Conservation (phyloP, 1,140 invertebrate genomes). For the Brachionus koreanus region DNA sequence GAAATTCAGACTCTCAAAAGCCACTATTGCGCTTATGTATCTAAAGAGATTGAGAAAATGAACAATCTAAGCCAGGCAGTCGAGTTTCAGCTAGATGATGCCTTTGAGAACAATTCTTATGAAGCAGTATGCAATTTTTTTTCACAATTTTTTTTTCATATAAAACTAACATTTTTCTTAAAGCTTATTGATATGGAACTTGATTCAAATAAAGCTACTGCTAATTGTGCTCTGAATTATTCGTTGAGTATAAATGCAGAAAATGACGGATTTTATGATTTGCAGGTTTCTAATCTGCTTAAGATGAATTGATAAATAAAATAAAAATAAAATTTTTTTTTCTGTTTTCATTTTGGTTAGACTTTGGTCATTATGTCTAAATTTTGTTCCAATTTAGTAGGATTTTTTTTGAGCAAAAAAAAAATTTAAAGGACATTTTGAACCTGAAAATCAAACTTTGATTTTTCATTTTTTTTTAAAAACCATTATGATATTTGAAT, state of each 20-base stretch:
- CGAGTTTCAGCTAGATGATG: conserved; percentile 36
- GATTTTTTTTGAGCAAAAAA: too few relatives aligned
- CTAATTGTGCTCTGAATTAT: conserved; percentile 25
- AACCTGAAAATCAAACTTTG: too few relatives aligned
- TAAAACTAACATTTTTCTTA: not conserved
- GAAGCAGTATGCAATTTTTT: conserved; percentile 8
- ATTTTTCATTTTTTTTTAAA: too few relatives aligned
- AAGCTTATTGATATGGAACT: conserved; percentile 16
- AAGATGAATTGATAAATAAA: not conserved
- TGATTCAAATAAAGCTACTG: conserved; percentile 25
- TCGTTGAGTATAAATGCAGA: not conserved
- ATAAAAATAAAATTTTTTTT: too few relatives aligned
- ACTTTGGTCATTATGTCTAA: too few relatives aligned
- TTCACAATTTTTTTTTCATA: not conserved
- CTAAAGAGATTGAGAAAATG: conserved; percentile 23
- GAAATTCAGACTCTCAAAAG: conserved; percentile 60
- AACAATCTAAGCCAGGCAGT: not conserved
- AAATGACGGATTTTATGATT: not conserved
- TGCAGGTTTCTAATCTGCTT: not conserved
- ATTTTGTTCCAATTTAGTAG: too few relatives aligned
- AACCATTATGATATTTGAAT: too few relatives aligned
- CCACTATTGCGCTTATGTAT: conserved; percentile 29
- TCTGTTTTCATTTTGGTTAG: too few relatives aligned
- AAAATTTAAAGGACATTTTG: too few relatives aligned
- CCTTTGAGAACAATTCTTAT: conserved; percentile 41